phyloP scores from a whole-genome alignment of 2,113 vertebrate genomes.

The Delphinapterus leucas region DNA sequence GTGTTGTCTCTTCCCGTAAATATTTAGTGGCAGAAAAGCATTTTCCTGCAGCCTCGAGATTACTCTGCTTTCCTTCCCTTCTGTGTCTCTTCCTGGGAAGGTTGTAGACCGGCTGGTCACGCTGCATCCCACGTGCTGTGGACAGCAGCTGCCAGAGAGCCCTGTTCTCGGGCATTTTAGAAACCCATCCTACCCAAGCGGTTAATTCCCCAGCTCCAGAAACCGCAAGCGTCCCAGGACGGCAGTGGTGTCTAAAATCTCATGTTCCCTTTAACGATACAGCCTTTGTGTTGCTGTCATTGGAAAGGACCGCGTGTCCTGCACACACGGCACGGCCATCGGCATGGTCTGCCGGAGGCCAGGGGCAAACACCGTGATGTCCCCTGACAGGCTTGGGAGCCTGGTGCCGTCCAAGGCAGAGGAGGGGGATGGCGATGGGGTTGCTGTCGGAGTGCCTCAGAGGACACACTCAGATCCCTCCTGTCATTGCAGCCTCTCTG shows the following conservation, averaged over 20 bases:
- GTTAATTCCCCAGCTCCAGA: slow-evolving; percentile 40
- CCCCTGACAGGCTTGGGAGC: slow-evolving; percentile 33
- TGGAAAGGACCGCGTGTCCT: fast-evolving
- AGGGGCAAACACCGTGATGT: fast-evolving
- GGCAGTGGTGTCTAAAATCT: too few relatives aligned
- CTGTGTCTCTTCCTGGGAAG: slow-evolving; percentile 28
- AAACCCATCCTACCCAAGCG: slow-evolving; percentile 35
- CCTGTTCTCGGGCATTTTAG: background rate
- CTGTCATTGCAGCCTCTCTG: slow-evolving; percentile 93
- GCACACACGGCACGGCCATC: fast-evolving
- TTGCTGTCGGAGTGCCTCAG: slow-evolving; percentile 49
- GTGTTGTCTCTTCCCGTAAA: fast-evolving
- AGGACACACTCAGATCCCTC: slow-evolving; percentile 75
- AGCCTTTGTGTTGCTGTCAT: background rate
- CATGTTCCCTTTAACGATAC: fast-evolving
- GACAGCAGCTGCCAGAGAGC: slow-evolving; percentile 54
- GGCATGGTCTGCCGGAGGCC: background rate
- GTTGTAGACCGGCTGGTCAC: background rate
- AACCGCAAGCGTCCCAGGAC: background rate
- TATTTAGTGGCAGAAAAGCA: too few relatives aligned
- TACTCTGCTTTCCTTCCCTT: background rate
- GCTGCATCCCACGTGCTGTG: slow-evolving; percentile 29
- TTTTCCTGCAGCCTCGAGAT: fast-evolving
- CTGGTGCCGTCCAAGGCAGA: slow-evolving; percentile 55
- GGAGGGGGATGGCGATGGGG: slow-evolving; percentile 25